phyloP scores from a whole-genome alignment of 2,888 invertebrate species.

The Altica lythri region DNA sequence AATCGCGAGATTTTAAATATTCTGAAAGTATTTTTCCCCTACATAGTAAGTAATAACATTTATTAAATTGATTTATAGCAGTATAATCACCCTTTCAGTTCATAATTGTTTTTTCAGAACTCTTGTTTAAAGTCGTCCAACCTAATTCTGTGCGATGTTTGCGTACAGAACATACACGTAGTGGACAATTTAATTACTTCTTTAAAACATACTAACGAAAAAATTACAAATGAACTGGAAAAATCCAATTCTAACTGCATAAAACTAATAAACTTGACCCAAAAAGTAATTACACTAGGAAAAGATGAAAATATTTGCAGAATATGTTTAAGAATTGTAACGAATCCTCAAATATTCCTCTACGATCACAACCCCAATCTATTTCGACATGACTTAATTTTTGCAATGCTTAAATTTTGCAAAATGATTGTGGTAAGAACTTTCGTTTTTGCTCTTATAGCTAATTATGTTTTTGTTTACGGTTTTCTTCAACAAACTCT shows the following conservation, averaged over 20 bases:
- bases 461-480: too few relatives aligned
- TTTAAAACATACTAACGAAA: constrained; percentile 1
- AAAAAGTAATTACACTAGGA: not conserved
- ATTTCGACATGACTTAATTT: constrained; percentile 21
- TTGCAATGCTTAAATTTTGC: constrained; percentile 23
- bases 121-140: not conserved
- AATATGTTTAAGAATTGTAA: constrained; percentile 19
- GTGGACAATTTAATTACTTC: not conserved
- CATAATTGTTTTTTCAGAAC: constrained; percentile 8
- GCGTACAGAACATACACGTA: constrained; percentile 1
- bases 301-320: constrained; percentile 14
- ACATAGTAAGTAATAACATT: constrained; percentile 19
- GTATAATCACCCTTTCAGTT: not conserved
- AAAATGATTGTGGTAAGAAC: constrained; percentile 23
- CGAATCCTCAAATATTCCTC: constrained; percentile 20
- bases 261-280: constrained; percentile 10
- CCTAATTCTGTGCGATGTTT: constrained; percentile 4
- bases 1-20: constrained; percentile 3
- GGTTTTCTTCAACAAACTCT: too few relatives aligned
- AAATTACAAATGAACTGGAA: not conserved
- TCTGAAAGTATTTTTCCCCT: constrained; percentile 17
- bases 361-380: constrained; percentile 22
- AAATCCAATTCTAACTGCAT: constrained; percentile 12
- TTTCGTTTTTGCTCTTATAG: too few relatives aligned
- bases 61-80: not conserved